Evolutionary conservation across 2,113 vertebrate species (phyloP).

Genomic region (Microcebus ravelobensis): DNA sequence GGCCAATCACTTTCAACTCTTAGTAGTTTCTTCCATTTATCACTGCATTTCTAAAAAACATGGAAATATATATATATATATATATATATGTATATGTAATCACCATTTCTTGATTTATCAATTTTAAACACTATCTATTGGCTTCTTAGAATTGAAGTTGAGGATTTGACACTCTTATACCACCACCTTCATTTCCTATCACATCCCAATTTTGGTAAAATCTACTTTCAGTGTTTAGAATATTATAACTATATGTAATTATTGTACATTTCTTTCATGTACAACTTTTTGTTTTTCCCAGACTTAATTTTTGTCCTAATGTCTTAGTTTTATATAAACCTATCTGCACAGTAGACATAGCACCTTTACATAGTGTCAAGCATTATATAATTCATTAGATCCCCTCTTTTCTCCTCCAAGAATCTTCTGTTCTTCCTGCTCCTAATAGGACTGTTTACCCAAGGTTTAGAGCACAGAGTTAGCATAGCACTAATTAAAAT

Average conservation of each 20-base stretch:
- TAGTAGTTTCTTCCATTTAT: neutral
- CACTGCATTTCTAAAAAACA: too few species aligned
- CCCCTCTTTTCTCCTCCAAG: neutral
- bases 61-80: too few species aligned
- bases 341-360: neutral
- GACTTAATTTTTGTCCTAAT: neutral
- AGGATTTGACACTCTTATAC: neutral
- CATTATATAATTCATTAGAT: neutral
- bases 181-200: neutral
- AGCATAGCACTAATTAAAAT: neutral
- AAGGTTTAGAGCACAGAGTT: neutral
- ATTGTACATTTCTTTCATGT: neutral
- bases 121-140: neutral
- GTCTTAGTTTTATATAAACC: neutral
- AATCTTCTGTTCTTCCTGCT: neutral
- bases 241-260: too few species aligned
- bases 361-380: too few species aligned
- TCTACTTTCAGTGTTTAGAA: neutral
- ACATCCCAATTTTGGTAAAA: neutral
- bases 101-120: neutral
- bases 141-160: neutral
- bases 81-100: too few species aligned
- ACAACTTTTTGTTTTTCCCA: neutral
- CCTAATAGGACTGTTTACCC: neutral
- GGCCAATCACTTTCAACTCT: neutral